Base-by-base conservation (phyloP, 2,888 invertebrate species). In the Cryptocephalus primarius region DNA sequence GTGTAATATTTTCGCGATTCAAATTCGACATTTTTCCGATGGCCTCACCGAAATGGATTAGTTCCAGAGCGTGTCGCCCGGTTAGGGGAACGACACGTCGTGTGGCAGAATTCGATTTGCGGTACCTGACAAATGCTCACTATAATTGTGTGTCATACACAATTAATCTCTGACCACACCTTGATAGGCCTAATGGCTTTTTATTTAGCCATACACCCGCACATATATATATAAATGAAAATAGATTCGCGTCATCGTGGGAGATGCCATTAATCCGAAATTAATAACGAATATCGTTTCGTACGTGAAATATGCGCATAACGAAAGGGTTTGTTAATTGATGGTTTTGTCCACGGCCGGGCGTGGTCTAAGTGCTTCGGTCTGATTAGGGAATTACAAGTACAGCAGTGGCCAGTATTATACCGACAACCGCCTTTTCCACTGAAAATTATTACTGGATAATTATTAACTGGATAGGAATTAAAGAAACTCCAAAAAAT, bases 111-210 rank as follows among this genome's bases (percentile, higher is more conserved):
- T 47, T 47, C 47, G 47, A 47, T 47, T 39, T 47, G 47, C 38
- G 47, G 47, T 47, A 47, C 43, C 47, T 47, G 44, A 47, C 44
- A 44, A 47, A 47, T 47, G 44, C 36, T 40, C 47, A 33, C 41
- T 44, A 43, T 47, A 39, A 47, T 40, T 40, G 42, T 48, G 46
- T 50, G 50, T 48, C 50, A 46, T 46, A 48, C 39, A 40, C 46
- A 46, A 50, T 50, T 50, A 50, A 50, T 48, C 48, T 48, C 36
- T 6, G 14, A 42, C 48, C 50, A 33, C 50, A 46, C 50, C 50
- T 50, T 46, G 44, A 48, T 50, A 42, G 32, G 44, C 38, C 40
- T 50, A 50, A 50, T 50, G 48, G 50, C 50, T 48, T 48, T 50
- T 50, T 50, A 50, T 50, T 50, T 46, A 33, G 36, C n/a, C 11